Evolutionary conservation across 2,888 invertebrate genomes (phyloP).

Genomic region (Rhaphigaster nebulosa): DNA sequence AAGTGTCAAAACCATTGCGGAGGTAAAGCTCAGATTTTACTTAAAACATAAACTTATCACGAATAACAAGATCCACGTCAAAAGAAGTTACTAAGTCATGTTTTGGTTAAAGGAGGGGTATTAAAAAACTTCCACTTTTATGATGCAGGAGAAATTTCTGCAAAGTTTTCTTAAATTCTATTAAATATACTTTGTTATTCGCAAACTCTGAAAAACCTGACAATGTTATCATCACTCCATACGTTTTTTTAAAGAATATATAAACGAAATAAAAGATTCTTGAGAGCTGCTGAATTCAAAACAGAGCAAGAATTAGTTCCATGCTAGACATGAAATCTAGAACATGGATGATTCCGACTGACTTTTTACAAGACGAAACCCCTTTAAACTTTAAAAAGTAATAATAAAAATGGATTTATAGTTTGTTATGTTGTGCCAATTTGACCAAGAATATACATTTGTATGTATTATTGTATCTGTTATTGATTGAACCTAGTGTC

Average conservation of each 20-base stretch:
- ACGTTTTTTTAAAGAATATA: not conserved
- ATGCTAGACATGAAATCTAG: too few species aligned
- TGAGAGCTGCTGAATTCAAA: too few species aligned
- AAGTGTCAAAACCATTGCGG: not conserved
- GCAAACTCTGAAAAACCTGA: not conserved
- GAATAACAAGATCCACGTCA: not conserved
- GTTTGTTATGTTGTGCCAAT: too few species aligned
- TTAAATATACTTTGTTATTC: not conserved
- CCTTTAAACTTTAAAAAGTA: too few species aligned
- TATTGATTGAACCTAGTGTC: too few species aligned
- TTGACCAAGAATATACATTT: too few species aligned
- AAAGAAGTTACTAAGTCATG: conserved; percentile 1
- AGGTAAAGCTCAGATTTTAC: not conserved
- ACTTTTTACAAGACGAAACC: too few species aligned
- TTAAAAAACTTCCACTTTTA: conserved; percentile 37
- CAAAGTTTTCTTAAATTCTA: not conserved
- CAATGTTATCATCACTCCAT: not conserved
- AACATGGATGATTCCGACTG: too few species aligned
- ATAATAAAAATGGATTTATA: too few species aligned
- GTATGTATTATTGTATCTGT: too few species aligned
- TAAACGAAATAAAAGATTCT: too few species aligned
- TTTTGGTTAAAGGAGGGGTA: not conserved
- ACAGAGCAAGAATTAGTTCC: too few species aligned
- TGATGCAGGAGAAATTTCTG: not conserved
- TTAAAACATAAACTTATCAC: not conserved